Evolutionary conservation across 2,797 vertebrate species (phyloP).

Genomic region (Aeoliscus strigatus): DNA sequence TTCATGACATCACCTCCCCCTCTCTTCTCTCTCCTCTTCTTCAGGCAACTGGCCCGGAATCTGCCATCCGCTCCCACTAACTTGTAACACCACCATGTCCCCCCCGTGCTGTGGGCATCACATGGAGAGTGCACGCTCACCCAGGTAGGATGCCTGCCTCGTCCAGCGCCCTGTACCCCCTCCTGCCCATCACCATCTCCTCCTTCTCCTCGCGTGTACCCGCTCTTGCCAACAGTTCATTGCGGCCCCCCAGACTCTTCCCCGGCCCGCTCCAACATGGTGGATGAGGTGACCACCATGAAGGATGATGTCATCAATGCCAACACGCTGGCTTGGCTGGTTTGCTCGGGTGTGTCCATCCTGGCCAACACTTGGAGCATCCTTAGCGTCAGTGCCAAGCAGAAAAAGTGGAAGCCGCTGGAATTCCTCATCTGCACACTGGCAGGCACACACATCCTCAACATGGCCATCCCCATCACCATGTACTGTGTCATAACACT

Average conservation of each 20-base stretch:
- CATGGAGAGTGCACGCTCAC: conserved; percentile 65
- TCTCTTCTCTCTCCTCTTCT: conserved; percentile 7
- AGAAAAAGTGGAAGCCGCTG: conserved; percentile 94
- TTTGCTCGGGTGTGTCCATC: conserved; percentile 86
- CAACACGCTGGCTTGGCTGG: conserved; percentile 90
- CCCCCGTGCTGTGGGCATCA: conserved; percentile 33
- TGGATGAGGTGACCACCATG: conserved; percentile 85
- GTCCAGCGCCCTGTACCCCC: conserved; percentile 51
- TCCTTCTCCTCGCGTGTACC: conserved; percentile 60
- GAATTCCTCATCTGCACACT: conserved; percentile 91
- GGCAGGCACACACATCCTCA: conserved; percentile 92
- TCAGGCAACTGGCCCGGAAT: conserved; percentile 29
- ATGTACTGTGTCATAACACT: conserved; percentile 89
- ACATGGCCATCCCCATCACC: conserved; percentile 87
- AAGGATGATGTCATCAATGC: conserved; percentile 84
- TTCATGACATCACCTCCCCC: conserved; percentile 4
- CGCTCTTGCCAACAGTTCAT: conserved; percentile 54
- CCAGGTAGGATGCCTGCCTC: conserved; percentile 69
- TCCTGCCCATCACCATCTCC: conserved; percentile 64
- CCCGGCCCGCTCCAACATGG: conserved; percentile 73
- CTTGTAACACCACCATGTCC: conserved; percentile 28
- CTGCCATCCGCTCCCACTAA: conserved; percentile 13
- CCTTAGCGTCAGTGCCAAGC: conserved; percentile 90
- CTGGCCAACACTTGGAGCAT: conserved; percentile 93
- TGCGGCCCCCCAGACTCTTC: conserved; percentile 44